Evolutionary conservation across 2,888 invertebrate genomes (phyloP).

Genomic region (Exocentrus adspersus): DNA sequence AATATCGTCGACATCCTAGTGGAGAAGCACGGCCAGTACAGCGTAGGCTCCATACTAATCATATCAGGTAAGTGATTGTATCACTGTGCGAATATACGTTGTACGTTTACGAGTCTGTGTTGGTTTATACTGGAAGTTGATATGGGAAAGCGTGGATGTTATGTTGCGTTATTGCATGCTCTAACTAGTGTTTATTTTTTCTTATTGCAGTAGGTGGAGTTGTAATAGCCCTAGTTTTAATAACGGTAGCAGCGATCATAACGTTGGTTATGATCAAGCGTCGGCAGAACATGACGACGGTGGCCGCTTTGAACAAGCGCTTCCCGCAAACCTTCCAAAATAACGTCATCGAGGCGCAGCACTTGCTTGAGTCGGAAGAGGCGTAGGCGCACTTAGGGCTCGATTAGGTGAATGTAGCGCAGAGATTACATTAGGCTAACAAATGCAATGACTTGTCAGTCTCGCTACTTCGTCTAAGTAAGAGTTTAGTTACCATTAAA

Average conservation of each 20-base stretch:
- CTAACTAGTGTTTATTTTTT: conserved; percentile 23
- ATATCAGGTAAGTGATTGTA: conserved; percentile 48
- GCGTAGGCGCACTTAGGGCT: conserved; percentile 49
- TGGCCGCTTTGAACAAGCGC: conserved; percentile 60
- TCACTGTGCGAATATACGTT: too few relatives aligned
- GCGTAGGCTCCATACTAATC: conserved; percentile 46
- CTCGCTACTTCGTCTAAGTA: not conserved
- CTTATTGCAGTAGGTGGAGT: conserved; percentile 59
- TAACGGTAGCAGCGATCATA: conserved; percentile 57
- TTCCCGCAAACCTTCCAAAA: conserved; percentile 61
- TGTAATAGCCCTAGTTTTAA: conserved; percentile 55
- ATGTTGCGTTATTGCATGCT: not conserved
- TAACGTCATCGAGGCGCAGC: conserved; percentile 59
- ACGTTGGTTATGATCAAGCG: conserved; percentile 59
- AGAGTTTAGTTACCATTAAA: too few relatives aligned
- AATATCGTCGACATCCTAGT: conserved; percentile 61
- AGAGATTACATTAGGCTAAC: too few relatives aligned
- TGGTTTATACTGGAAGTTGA: too few relatives aligned
- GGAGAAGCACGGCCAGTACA: conserved; percentile 43
- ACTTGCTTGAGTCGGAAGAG: conserved; percentile 61
- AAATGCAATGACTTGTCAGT: not conserved
- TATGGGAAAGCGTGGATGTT: too few relatives aligned
- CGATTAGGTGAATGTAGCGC: conserved; percentile 17
- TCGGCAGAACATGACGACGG: conserved; percentile 60
- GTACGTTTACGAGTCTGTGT: too few relatives aligned